Percentiles rank a stretch among this genome's conserved stretches.
phyloP scores from a whole-genome alignment of 1,140 invertebrate genomes.

The Papilio machaon region DNA sequence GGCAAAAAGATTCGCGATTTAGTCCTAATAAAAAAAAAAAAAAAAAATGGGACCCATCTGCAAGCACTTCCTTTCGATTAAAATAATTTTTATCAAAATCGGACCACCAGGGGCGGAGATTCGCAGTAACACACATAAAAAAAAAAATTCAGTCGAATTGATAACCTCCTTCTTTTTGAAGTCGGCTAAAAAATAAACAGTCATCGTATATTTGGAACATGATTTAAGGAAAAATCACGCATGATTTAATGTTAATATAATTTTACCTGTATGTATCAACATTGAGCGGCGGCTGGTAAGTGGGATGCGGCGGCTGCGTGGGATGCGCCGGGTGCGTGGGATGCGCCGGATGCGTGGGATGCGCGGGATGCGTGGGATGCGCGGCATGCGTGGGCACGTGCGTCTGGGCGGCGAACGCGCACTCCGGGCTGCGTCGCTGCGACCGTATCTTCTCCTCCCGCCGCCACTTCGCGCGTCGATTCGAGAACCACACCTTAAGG shows the following conservation, averaged over 20 bases:
- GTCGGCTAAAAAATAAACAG: too few relatives aligned
- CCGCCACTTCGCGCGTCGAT: conserved; percentile 98
- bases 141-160: too few relatives aligned
- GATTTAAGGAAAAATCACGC: too few relatives aligned
- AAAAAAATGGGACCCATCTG: too few relatives aligned
- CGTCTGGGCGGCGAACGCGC: conserved; percentile 75
- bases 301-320: conserved; percentile 54
- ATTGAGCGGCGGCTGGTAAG: conserved; percentile 70
- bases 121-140: too few relatives aligned
- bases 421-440: conserved; percentile 88
- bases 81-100: too few relatives aligned
- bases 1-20: too few relatives aligned
- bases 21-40: too few relatives aligned
- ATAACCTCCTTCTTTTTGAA: too few relatives aligned
- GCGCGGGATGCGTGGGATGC: conserved; percentile 81
- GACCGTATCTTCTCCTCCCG: conserved; percentile 98
- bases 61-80: too few relatives aligned
- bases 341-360: conserved; percentile 65
- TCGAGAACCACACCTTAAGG: conserved; percentile 98
- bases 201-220: too few relatives aligned
- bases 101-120: too few relatives aligned
- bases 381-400: conserved; percentile 72
- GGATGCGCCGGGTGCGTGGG: conserved; percentile 82
- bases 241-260: not conserved
- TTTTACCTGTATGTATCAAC: conserved; percentile 70